Conservation (phyloP, 2,888 invertebrate species). For the Apodemia zela region DNA sequence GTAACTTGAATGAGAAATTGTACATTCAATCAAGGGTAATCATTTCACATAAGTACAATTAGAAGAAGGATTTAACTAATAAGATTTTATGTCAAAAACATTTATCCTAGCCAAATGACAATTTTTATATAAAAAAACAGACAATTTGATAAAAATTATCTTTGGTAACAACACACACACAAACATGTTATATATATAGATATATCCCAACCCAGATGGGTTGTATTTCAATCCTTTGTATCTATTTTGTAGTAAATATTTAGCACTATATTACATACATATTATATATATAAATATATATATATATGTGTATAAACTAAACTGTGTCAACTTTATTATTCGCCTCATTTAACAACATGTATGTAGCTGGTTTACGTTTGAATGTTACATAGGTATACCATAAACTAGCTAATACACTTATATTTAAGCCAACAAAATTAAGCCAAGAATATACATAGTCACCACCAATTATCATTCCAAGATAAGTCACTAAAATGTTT, state of each 20-base stretch:
- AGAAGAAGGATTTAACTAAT: too few relatives aligned
- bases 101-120: not conserved
- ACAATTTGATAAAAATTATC: conserved; percentile 37
- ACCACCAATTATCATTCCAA: conserved; percentile 98
- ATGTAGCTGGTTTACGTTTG: conserved; percentile 77
- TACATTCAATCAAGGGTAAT: too few relatives aligned
- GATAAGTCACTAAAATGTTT: conserved; percentile 97
- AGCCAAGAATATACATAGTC: conserved; percentile 97
- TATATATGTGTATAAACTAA: too few relatives aligned
- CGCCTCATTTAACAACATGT: conserved; percentile 48
- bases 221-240: conserved; percentile 38
- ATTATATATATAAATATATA: too few relatives aligned
- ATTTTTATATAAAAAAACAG: conserved; percentile 14
- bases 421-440: conserved; percentile 97
- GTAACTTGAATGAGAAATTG: too few relatives aligned
- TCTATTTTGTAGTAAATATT: conserved; percentile 35
- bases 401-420: conserved; percentile 93
- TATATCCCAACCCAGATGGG: conserved; percentile 44
- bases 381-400: conserved; percentile 94
- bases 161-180: conserved; percentile 51
- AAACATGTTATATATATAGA: too few relatives aligned
- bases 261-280: too few relatives aligned
- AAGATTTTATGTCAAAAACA: not conserved
- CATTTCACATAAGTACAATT: too few relatives aligned
- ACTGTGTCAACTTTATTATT: conserved; percentile 63